phyloP scores from a whole-genome alignment of 2,797 vertebrate genomes.

The Onychomys leucogaster region DNA sequence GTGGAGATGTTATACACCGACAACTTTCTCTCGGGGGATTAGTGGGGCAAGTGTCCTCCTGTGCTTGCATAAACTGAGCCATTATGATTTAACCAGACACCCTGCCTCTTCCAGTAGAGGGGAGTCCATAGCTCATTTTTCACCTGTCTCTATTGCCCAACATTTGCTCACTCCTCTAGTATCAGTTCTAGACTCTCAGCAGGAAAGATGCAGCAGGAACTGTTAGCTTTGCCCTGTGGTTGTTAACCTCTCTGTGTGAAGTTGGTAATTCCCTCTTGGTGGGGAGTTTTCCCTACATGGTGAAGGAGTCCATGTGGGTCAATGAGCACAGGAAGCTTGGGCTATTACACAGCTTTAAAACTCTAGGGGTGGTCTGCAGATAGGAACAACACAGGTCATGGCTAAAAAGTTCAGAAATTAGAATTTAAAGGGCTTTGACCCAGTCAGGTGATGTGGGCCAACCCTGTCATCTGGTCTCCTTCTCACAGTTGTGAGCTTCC shows the following conservation, averaged over 20 bases:
- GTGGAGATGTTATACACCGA: slow-evolving; percentile 76
- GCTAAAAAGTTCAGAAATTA: slow-evolving; percentile 36
- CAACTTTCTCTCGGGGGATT: slow-evolving; percentile 84
- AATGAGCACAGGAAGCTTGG: slow-evolving; percentile 59
- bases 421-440: neutral
- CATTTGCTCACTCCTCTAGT: neutral
- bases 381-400: neutral
- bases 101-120: slow-evolving; percentile 62
- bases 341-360: slow-evolving; percentile 47
- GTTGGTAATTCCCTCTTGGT: slow-evolving; percentile 57
- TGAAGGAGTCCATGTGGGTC: slow-evolving; percentile 49
- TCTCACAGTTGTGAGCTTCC: neutral
- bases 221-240: slow-evolving; percentile 58
- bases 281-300: neutral
- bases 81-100: slow-evolving; percentile 73
- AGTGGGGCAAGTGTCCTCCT: slow-evolving; percentile 77
- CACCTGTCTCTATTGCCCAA: slow-evolving; percentile 43
- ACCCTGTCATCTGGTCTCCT: neutral
- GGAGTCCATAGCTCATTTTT: slow-evolving; percentile 76
- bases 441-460: neutral
- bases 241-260: slow-evolving; percentile 68
- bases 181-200: slow-evolving; percentile 73
- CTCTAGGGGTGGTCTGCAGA: slow-evolving; percentile 17
- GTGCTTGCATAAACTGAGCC: slow-evolving; percentile 76
- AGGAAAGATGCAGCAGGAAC: slow-evolving; percentile 49